phyloP scores from a whole-genome alignment of 1,140 invertebrate species.

The Drosophila busckii region DNA sequence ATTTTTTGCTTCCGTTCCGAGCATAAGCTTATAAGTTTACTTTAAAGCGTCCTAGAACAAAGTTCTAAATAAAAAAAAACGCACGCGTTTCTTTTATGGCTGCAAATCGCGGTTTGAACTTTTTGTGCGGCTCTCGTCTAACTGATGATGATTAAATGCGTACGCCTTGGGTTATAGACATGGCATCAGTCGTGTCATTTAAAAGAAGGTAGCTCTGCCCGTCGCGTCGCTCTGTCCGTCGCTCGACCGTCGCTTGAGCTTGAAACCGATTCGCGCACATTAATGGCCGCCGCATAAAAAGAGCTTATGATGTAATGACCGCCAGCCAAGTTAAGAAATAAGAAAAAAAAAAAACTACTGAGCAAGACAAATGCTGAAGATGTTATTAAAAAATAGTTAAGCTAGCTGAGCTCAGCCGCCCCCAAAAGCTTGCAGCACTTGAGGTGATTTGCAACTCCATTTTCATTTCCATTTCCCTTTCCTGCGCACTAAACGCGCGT shows the following conservation, averaged over 20 bases:
- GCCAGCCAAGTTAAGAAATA: constrained; percentile 34
- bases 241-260: constrained; percentile 17
- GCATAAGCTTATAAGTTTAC: no score
- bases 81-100: no score
- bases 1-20: constrained; percentile 21
- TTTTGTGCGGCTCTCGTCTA: constrained; percentile 56
- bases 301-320: constrained; percentile 77
- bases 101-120: no score
- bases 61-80: no score
- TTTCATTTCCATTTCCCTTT: constrained; percentile 26
- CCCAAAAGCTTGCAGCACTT: neutral
- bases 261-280: constrained; percentile 70
- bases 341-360: constrained; percentile 23
- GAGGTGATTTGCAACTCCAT: constrained; percentile 11
- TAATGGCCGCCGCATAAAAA: constrained; percentile 68
- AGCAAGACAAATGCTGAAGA: constrained; percentile 77
- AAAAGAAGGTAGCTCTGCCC: constrained; percentile 68
- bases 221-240: neutral
- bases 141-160: constrained; percentile 77
- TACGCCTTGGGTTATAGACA: constrained; percentile 75
- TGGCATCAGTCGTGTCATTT: constrained; percentile 77
- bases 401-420: constrained; percentile 7
- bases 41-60: no score
- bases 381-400: constrained; percentile 77
- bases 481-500: constrained; percentile 3